phyloP scores from a whole-genome alignment of 1,140 invertebrate genomes.

The Drosophila varians region DNA sequence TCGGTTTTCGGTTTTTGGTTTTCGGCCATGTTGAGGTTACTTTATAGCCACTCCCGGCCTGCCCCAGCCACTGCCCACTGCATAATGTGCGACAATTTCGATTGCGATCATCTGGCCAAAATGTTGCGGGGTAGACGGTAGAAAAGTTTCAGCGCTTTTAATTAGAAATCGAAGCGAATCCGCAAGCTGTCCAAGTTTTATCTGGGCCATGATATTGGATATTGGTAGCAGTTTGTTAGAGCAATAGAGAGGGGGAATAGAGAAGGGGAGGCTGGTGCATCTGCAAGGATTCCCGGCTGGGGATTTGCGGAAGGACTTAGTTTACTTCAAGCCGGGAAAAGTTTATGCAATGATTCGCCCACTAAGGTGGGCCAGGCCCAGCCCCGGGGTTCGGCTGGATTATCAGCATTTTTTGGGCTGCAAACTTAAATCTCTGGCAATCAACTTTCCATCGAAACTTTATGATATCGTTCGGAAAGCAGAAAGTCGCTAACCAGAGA shows the following conservation, averaged over 20 bases:
- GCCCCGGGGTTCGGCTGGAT: neutral
- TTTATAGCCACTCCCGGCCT: conserved; percentile 8
- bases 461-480: conserved; percentile 28
- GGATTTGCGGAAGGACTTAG: conserved; percentile 1
- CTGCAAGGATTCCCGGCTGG: neutral
- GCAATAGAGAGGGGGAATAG: too few relatives aligned
- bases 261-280: neutral
- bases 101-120: conserved; percentile 62
- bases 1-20: neutral
- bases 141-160: conserved; percentile 69
- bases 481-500: neutral
- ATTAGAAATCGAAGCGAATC: conserved; percentile 70
- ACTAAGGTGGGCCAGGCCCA: conserved; percentile 11
- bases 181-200: conserved; percentile 56
- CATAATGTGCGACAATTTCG: conserved; percentile 54
- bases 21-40: conserved; percentile 41
- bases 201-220: conserved; percentile 41
- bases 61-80: neutral
- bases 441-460: conserved; percentile 29
- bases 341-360: conserved; percentile 36
- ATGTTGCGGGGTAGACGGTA: conserved; percentile 7
- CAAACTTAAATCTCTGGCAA: conserved; percentile 27
- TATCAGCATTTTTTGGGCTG: conserved; percentile 9
- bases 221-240: neutral
- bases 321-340: conserved; percentile 6